Percentiles rank a stretch among this genome's conserved stretches.
Conservation (phyloP, 2,113 vertebrate species). For the Barbus barbus region DNA sequence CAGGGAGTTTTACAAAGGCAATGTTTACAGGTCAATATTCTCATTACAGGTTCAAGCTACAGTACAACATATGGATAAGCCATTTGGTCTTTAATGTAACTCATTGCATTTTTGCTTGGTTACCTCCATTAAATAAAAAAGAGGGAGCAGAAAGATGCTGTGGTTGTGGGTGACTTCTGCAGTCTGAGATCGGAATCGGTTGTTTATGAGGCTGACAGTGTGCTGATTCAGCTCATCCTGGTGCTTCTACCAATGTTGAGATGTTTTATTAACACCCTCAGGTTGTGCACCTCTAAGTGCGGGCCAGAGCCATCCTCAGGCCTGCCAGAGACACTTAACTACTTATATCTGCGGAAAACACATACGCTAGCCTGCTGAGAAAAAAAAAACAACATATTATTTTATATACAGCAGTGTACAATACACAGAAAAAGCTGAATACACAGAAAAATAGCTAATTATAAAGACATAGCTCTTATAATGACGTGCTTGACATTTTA, state of each 20-base stretch:
- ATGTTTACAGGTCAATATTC: background rate
- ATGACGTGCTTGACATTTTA: background rate
- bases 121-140: slow-evolving; percentile 62
- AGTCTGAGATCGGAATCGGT: background rate
- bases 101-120: background rate
- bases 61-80: background rate
- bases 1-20: background rate
- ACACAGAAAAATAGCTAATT: background rate
- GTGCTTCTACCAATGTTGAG: slow-evolving; percentile 15
- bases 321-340: background rate
- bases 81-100: slow-evolving; percentile 45
- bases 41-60: background rate
- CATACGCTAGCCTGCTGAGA: background rate
- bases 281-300: background rate
- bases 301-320: background rate
- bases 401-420: no score
- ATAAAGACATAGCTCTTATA: background rate
- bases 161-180: background rate
- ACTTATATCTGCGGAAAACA: background rate
- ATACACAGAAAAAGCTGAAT: no score
- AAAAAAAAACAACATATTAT: background rate
- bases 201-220: slow-evolving; percentile 26
- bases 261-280: slow-evolving; percentile 38
- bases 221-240: slow-evolving; percentile 39
- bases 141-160: background rate